Evolutionary conservation across 2,888 invertebrate genomes (phyloP).

Genomic region (Caenorhabditis becei): DNA sequence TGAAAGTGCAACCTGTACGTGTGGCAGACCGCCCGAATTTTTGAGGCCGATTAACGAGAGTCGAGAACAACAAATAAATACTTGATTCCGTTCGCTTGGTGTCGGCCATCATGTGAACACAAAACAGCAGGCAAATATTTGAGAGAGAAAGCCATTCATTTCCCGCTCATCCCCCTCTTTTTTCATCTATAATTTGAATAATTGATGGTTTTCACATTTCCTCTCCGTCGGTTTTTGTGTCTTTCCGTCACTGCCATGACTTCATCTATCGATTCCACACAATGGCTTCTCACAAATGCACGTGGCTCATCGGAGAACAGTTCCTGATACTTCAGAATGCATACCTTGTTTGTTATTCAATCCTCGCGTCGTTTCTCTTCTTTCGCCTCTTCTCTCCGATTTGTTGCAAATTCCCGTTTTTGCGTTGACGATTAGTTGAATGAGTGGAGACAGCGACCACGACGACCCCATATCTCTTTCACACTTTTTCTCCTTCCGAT

Average conservation of each 20-base stretch:
- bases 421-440: conserved; percentile 7
- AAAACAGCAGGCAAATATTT: conserved; percentile 25
- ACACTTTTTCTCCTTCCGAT: conserved; percentile 13
- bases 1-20: conserved; percentile 14
- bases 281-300: conserved; percentile 17
- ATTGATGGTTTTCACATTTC: conserved; percentile 35
- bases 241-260: conserved; percentile 1
- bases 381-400: background rate
- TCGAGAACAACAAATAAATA: conserved; percentile 28
- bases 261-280: background rate
- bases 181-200: conserved; percentile 34
- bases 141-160: background rate
- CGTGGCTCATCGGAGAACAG: background rate
- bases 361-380: background rate
- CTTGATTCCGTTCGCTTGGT: conserved; percentile 5
- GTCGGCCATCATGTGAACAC: background rate
- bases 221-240: background rate
- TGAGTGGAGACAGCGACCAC: background rate
- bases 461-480: conserved; percentile 21
- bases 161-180: background rate
- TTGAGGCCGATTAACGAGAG: conserved; percentile 13
- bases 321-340: conserved; percentile 12
- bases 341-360: conserved; percentile 36
- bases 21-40: background rate
- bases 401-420: conserved; percentile 28